These are phyloP conservation scores for Monochamus saltuarius DNA, from an alignment of 1,140 invertebrate species.

Conservation along the genomic window DNA sequence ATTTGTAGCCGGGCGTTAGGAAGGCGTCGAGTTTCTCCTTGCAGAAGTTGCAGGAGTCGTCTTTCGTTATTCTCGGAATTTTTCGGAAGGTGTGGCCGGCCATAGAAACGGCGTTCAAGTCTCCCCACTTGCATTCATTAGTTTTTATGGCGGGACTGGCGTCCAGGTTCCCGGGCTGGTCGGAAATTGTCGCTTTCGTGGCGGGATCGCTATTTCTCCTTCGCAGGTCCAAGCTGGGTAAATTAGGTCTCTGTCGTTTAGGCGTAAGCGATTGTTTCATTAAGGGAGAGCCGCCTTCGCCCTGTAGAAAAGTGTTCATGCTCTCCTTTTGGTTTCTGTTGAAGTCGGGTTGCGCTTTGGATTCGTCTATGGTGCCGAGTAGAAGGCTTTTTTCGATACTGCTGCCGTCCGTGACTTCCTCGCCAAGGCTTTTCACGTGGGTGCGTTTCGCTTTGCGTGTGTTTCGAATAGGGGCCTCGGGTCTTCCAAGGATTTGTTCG, in stretches of 20 bases:
- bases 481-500: conserved; percentile 47
- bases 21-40: conserved; percentile 70
- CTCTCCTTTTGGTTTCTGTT: conserved; percentile 10
- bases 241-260: conserved; percentile 55
- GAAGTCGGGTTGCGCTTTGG: conserved; percentile 24
- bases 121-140: conserved; percentile 58
- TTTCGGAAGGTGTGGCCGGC: conserved; percentile 74
- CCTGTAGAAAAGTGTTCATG: conserved; percentile 2
- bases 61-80: conserved; percentile 70
- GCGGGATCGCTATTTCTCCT: conserved; percentile 74
- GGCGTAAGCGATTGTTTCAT: conserved; percentile 45
- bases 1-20: conserved; percentile 79
- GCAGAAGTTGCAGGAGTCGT: conserved; percentile 59
- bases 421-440: conserved; percentile 50
- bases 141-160: conserved; percentile 48
- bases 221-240: conserved; percentile 58
- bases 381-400: conserved; percentile 40
- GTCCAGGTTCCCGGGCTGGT: conserved; percentile 49
- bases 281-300: background rate
- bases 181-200: conserved; percentile 51
- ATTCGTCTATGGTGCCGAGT: conserved; percentile 50
- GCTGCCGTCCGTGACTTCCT: conserved; percentile 48
- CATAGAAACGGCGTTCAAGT: conserved; percentile 62
- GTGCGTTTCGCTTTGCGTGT: conserved; percentile 41
- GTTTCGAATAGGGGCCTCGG: conserved; percentile 44